Percentiles rank a stretch among this genome's conserved stretches.
Evolutionary conservation across 2,888 invertebrate genomes (phyloP).

Genomic region (Bellardia bayeri): DNA sequence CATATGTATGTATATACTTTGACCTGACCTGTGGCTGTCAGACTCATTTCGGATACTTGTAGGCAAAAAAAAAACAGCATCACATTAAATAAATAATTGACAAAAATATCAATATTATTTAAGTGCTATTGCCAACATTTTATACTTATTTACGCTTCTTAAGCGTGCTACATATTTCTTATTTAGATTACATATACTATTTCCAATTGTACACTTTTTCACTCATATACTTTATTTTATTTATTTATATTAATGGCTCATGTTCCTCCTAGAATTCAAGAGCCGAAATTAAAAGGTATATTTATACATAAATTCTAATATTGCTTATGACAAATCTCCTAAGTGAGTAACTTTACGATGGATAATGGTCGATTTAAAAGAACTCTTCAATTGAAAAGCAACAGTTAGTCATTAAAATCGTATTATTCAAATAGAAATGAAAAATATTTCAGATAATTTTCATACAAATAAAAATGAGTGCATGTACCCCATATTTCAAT

Average conservation of each 20-base stretch:
- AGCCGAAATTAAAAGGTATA: conserved; percentile 1
- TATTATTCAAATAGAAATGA: too few species aligned
- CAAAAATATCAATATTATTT: conserved; percentile 56
- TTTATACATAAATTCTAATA: conserved; percentile 30
- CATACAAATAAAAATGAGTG: too few species aligned
- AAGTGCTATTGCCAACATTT: conserved; percentile 15
- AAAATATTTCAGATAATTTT: too few species aligned
- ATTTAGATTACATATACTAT: conserved; percentile 12
- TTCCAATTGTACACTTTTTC: neutral
- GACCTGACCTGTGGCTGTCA: conserved; percentile 10
- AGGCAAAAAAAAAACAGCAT: neutral
- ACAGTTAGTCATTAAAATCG: neutral
- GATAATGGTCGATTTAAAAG: neutral
- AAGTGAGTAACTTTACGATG: conserved; percentile 19
- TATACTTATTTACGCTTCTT: conserved; percentile 37
- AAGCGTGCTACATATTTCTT: conserved; percentile 43
- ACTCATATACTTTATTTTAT: neutral
- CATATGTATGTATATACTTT: too few species aligned
- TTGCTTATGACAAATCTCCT: conserved; percentile 14
- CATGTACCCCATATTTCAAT: too few species aligned
- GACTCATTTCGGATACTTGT: neutral
- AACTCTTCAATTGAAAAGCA: neutral
- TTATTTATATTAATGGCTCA: neutral
- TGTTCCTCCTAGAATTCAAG: neutral
- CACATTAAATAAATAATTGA: conserved; percentile 48